phyloP scores from a whole-genome alignment of 2,113 vertebrate species.

The Ctenomys sociabilis region DNA sequence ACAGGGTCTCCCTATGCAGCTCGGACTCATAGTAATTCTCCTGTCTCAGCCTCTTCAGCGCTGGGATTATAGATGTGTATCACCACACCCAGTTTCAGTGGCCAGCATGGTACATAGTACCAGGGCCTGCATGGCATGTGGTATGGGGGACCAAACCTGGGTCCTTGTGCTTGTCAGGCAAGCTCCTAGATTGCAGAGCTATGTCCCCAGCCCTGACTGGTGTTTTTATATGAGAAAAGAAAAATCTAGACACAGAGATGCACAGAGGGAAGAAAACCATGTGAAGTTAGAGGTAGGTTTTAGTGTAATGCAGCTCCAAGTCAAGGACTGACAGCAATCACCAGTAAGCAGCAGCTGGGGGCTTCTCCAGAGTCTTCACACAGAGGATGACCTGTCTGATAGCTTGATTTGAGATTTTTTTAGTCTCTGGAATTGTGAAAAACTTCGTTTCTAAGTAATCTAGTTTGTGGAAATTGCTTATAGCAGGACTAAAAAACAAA shows the following conservation, averaged over 20 bases:
- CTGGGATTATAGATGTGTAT: too few species aligned
- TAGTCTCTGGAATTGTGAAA: not conserved
- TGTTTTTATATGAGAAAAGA: conserved; percentile 13
- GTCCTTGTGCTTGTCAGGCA: too few species aligned
- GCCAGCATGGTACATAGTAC: too few species aligned
- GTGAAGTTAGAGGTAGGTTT: not conserved
- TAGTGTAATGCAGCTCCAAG: not conserved
- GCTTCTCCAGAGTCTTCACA: not conserved
- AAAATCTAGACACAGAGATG: not conserved
- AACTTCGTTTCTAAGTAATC: not conserved
- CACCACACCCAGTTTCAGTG: too few species aligned
- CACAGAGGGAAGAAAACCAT: not conserved
- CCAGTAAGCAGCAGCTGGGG: not conserved
- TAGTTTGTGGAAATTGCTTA: not conserved
- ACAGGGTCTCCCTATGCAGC: too few species aligned
- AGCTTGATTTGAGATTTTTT: not conserved
- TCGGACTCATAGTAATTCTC: too few species aligned
- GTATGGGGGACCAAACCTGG: too few species aligned
- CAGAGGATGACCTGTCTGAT: not conserved
- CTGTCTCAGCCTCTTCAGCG: too few species aligned
- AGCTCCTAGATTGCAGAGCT: too few species aligned
- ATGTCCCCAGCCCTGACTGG: not conserved
- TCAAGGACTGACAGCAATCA: not conserved
- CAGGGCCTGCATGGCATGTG: too few species aligned
- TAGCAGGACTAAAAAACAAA: not conserved